Evolutionary conservation across 2,888 invertebrate species (phyloP), one percentile per base, ranked within the genome.

Genomic region (Volucella bombylans): DNA sequence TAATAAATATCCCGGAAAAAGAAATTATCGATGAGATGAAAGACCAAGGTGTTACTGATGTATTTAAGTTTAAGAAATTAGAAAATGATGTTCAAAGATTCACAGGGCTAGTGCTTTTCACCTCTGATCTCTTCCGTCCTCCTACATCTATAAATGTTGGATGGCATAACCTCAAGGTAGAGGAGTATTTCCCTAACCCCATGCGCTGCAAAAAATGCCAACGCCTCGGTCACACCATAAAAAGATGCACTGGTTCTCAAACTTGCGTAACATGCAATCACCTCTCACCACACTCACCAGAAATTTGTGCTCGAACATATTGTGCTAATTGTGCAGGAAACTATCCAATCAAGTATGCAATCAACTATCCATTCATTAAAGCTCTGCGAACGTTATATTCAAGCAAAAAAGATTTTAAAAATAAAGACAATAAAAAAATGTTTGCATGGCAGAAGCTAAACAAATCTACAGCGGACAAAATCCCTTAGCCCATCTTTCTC

Each of bases 121-220:
- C 77, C 0, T 77, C 68, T 38, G 76, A 77, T 18, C 68, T 68
- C 2, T 77, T 77, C 62, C 62, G n/a, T 38, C 68, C 68, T 8
- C 54, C 62, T 12, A 62, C 50, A 0, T 39, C 61, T 4, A 14
- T 69, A 10, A 52, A 67, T 12, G 47, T 76, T 31, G 67, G 57
- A 10, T 74, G 65, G 65, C 59, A 76, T n/a, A 76, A 76, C 6
- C 14, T 52, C 14, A 67, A 67, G 41, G 57, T 67, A 1, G 43
- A 55, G 1, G 57, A 67, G 65, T 67, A 65, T 4, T 65, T 12
- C 31, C 43, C 59, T 8, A 74, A 50, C n/a, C 74, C 59, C 2
- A 74, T 74, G 74, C 50, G 57, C 14, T 67, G 67, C 49, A 15
- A 41, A 12, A 73, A 47, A 14, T 73, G 55, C 23, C 65, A 74